Percentiles rank a stretch among this genome's conserved stretches.
These are phyloP conservation scores for Bursaphelenchus okinawaensis DNA, from an alignment of 2,888 invertebrate species.

Conservation along the genomic window DNA sequence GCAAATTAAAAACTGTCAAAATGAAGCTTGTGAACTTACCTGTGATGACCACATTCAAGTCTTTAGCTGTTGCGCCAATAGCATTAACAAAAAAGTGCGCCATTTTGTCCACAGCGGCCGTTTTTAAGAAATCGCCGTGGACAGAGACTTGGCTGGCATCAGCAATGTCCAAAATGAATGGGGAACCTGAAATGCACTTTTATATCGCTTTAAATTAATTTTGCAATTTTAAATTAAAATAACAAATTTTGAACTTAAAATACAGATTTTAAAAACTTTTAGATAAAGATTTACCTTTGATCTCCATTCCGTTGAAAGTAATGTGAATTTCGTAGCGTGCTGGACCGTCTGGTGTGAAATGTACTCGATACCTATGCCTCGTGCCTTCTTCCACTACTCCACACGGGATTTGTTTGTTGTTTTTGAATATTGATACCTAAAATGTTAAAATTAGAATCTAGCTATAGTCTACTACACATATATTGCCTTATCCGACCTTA, in stretches of 20 bases:
- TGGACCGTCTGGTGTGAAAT: slow-evolving; percentile 64
- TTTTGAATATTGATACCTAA: slow-evolving; percentile 50
- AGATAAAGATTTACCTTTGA: slow-evolving; percentile 64
- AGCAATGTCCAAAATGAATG: slow-evolving; percentile 59
- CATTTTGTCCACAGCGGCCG: slow-evolving; percentile 63
- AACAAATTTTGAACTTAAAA: not conserved
- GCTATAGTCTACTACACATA: no score
- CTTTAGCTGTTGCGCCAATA: slow-evolving; percentile 58
- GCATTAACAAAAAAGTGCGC: slow-evolving; percentile 65
- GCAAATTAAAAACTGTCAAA: no score
- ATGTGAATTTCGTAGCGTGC: slow-evolving; percentile 74
- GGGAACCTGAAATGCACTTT: slow-evolving; percentile 56
- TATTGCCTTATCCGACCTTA: no score
- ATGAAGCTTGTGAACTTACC: no score
- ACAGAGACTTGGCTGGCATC: slow-evolving; percentile 63
- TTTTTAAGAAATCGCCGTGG: slow-evolving; percentile 66
- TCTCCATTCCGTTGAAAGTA: slow-evolving; percentile 85
- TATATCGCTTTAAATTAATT: not conserved
- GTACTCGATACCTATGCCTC: slow-evolving; percentile 63
- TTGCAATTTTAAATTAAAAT: slow-evolving; percentile 13
- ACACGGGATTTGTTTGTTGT: slow-evolving; percentile 66
- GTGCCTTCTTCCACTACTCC: slow-evolving; percentile 35
- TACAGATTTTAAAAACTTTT: not conserved
- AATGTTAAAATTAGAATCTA: no score
- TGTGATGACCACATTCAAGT: slow-evolving; percentile 59